phyloP scores from a whole-genome alignment of 2,888 invertebrate genomes.

The Lasioglossum oenotherae region DNA sequence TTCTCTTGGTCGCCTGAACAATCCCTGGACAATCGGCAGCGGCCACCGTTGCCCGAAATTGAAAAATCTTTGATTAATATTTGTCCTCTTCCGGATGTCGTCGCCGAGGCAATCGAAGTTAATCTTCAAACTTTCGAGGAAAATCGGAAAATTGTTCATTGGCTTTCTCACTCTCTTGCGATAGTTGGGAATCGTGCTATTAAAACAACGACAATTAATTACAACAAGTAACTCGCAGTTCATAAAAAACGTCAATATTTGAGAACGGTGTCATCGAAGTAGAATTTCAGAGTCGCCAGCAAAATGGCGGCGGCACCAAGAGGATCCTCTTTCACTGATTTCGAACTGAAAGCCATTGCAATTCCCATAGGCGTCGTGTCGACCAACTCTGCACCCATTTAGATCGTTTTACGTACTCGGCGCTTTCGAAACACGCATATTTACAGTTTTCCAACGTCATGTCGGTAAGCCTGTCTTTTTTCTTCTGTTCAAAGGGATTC shows the following conservation, averaged over 20 bases:
- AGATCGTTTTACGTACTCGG: slow-evolving; percentile 36
- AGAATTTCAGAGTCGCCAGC: background rate
- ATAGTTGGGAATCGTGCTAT: background rate
- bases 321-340: background rate
- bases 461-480: background rate
- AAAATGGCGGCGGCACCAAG: background rate
- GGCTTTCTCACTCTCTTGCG: background rate
- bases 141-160: background rate
- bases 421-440: slow-evolving; percentile 19
- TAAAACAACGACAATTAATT: background rate
- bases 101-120: background rate
- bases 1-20: background rate
- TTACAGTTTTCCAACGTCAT: slow-evolving; percentile 23
- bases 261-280: background rate
- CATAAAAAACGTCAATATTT: background rate
- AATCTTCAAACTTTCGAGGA: background rate
- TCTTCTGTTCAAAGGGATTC: slow-evolving; percentile 16
- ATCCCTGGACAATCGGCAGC: background rate
- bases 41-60: slow-evolving; percentile 1
- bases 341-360: slow-evolving; percentile 25
- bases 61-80: slow-evolving; percentile 9
- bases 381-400: slow-evolving; percentile 34
- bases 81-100: background rate
- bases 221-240: background rate
- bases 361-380: slow-evolving; percentile 20